phyloP scores from a whole-genome alignment of 1,140 invertebrate species.

The Alviniconcha marisindica region DNA sequence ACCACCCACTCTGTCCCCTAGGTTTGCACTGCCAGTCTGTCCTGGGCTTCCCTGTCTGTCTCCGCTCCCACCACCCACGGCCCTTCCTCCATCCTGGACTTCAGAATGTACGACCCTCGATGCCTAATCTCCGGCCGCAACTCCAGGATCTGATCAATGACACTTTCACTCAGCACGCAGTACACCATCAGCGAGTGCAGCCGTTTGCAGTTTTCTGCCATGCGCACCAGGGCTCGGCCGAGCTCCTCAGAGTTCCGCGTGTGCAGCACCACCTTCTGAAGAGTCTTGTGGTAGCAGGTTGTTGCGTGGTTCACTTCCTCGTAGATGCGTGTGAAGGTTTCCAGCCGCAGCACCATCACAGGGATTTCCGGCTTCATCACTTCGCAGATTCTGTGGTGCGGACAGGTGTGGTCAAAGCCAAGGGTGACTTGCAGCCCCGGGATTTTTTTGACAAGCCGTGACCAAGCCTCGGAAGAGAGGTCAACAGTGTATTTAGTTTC shows the following conservation, averaged over 20 bases:
- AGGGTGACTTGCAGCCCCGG: conserved; percentile 63
- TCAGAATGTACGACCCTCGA: conserved; percentile 62
- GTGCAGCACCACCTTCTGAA: conserved; percentile 62
- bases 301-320: conserved; percentile 62
- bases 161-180: conserved; percentile 60
- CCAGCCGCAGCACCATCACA: conserved; percentile 60
- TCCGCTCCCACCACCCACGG: conserved; percentile 65
- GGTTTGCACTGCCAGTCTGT: too few species aligned
- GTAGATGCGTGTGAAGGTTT: conserved; percentile 66
- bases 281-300: conserved; percentile 57
- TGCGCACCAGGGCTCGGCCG: conserved; percentile 55
- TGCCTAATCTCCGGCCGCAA: conserved; percentile 56
- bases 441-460: conserved; percentile 42
- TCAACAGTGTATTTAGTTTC: conserved; percentile 63
- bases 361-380: conserved; percentile 69
- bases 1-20: too few species aligned
- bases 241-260: conserved; percentile 59
- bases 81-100: conserved; percentile 57
- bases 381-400: conserved; percentile 54
- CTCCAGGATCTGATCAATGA: conserved; percentile 60
- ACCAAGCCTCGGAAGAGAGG: conserved; percentile 60
- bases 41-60: conserved; percentile 45
- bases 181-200: conserved; percentile 62
- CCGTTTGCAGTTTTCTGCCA: conserved; percentile 50
- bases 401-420: conserved; percentile 68